These are phyloP conservation scores for Helogale parvula DNA, from an alignment of 2,113 vertebrate species.

Conservation along the genomic window DNA sequence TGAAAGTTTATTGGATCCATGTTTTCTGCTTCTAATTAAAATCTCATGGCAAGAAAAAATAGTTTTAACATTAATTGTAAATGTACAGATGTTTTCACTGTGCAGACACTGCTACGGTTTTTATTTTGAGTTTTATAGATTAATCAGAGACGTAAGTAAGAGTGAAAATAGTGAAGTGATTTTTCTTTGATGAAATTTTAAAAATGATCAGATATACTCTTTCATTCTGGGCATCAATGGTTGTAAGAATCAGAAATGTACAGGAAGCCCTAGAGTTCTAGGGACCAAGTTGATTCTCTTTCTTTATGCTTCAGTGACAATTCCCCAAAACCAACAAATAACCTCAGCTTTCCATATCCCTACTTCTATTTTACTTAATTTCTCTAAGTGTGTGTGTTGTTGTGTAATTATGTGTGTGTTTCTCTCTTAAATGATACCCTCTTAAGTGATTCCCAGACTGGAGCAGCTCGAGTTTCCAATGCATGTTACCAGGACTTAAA, in stretches of 20 bases:
- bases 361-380: background rate
- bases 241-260: conserved; percentile 1
- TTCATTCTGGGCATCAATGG: background rate
- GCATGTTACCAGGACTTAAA: background rate
- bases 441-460: background rate
- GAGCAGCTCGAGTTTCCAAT: background rate
- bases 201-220: background rate
- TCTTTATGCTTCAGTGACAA: conserved; percentile 9
- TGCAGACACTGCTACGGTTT: background rate
- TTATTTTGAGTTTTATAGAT: conserved; percentile 18
- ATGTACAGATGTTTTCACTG: background rate
- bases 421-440: background rate
- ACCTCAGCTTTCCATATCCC: background rate
- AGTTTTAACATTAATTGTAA: conserved; percentile 12
- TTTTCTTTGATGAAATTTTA: conserved; percentile 19
- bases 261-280: background rate
- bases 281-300: background rate
- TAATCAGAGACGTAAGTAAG: background rate
- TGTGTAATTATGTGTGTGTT: background rate
- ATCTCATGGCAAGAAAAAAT: background rate
- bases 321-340: background rate
- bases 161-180: background rate
- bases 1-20: background rate
- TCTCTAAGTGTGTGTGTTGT: background rate
- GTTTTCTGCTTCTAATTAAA: conserved; percentile 47